phyloP scores from a whole-genome alignment of 2,113 vertebrate genomes.

The Pseudolaguvia tuberculata region DNA sequence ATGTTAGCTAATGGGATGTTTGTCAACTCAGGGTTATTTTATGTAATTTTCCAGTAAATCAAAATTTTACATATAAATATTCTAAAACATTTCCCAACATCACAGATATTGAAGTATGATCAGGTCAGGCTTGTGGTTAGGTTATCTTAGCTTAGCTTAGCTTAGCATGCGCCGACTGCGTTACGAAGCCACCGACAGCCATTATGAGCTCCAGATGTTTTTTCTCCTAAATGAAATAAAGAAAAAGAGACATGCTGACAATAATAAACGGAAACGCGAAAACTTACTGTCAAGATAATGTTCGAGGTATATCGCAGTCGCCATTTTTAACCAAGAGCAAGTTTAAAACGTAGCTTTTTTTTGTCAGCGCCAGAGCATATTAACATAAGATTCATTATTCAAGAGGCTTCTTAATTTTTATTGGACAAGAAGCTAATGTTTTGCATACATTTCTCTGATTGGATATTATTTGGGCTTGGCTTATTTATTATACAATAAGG shows the following conservation, averaged over 20 bases:
- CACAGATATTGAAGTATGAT: background rate
- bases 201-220: constrained; percentile 21
- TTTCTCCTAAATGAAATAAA: background rate
- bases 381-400: constrained; percentile 50
- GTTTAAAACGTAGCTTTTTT: constrained; percentile 53
- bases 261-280: background rate
- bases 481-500: constrained; percentile 38
- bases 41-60: background rate
- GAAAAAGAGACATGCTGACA: background rate
- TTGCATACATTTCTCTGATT: constrained; percentile 40
- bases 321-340: constrained; percentile 75
- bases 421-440: constrained; percentile 33
- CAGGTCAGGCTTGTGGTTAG: background rate
- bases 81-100: background rate
- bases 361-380: constrained; percentile 31
- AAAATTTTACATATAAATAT: background rate
- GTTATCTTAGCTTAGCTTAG: constrained; percentile 12
- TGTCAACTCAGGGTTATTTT: background rate
- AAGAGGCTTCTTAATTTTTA: constrained; percentile 29
- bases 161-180: constrained; percentile 1
- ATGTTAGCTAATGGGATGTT: too few relatives aligned
- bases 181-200: constrained; percentile 1
- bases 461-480: constrained; percentile 50
- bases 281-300: constrained; percentile 96
- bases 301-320: constrained; percentile 94